phyloP scores from a whole-genome alignment of 2,113 vertebrate genomes.

The Engystomops pustulosus region DNA sequence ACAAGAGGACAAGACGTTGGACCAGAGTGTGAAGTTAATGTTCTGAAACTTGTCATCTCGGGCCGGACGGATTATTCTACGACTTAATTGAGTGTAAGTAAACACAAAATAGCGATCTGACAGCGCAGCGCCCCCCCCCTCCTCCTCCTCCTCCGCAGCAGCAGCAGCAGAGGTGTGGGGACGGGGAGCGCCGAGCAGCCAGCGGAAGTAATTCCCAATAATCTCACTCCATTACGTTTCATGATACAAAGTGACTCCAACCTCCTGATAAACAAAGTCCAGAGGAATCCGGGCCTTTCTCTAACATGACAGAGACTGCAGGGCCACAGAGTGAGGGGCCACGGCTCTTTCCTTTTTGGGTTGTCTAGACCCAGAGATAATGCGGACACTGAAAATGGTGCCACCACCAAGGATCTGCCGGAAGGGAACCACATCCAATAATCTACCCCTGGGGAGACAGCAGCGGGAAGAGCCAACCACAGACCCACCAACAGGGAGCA shows the following conservation, averaged over 20 bases:
- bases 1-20: neutral
- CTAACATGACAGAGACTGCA: neutral
- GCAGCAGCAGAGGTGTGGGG: slow-evolving; percentile 69
- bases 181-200: slow-evolving; percentile 72
- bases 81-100: slow-evolving; percentile 81
- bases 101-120: slow-evolving; percentile 73
- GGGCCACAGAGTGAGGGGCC: too few species aligned
- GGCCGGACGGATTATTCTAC: slow-evolving; percentile 75
- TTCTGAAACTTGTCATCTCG: slow-evolving; percentile 77
- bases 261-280: neutral
- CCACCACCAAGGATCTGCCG: too few species aligned
- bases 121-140: slow-evolving; percentile 66
- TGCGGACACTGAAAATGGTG: too few species aligned
- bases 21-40: slow-evolving; percentile 71
- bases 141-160: too few species aligned
- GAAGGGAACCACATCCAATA: too few species aligned
- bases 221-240: slow-evolving; percentile 78
- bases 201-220: slow-evolving; percentile 81
- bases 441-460: too few species aligned
- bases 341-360: too few species aligned
- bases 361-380: too few species aligned
- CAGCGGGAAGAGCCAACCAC: too few species aligned
- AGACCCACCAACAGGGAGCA: too few species aligned
- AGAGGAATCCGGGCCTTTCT: neutral
- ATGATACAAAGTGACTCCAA: slow-evolving; percentile 73